Evolutionary conservation across 1,140 invertebrate genomes (phyloP).

Genomic region (Rhyacophila brunnea): DNA sequence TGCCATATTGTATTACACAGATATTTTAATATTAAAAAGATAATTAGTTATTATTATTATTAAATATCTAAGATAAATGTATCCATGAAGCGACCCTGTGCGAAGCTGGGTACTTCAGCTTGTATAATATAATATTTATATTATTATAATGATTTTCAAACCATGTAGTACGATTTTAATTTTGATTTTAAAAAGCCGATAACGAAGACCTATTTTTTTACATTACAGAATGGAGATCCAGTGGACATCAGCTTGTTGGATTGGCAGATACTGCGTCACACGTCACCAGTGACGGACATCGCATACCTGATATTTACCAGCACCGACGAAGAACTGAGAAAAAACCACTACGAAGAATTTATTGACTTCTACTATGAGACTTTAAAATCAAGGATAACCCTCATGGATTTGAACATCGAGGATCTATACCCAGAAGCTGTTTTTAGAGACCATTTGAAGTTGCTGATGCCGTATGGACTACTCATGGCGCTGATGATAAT

Average conservation of each 20-base stretch:
- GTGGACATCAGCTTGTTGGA: slow-evolving; percentile 43
- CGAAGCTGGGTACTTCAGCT: too few species aligned
- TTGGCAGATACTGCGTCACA: slow-evolving; percentile 46
- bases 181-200: too few species aligned
- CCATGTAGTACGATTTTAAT: too few species aligned
- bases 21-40: too few species aligned
- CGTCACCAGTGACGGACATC: slow-evolving; percentile 48
- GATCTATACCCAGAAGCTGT: slow-evolving; percentile 6
- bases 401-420: slow-evolving; percentile 7
- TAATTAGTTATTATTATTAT: too few species aligned
- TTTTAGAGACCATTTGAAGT: slow-evolving; percentile 6
- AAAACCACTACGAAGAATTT: slow-evolving; percentile 41
- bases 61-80: too few species aligned
- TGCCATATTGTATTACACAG: too few species aligned
- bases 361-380: slow-evolving; percentile 42
- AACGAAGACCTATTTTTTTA: too few species aligned
- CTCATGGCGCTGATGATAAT: slow-evolving; percentile 8
- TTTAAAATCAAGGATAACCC: slow-evolving; percentile 26
- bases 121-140: too few species aligned
- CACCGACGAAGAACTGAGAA: slow-evolving; percentile 39
- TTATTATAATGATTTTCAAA: too few species aligned
- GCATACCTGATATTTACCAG: slow-evolving; percentile 49
- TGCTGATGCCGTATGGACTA: slow-evolving; percentile 6
- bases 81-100: too few species aligned
- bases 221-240: slow-evolving; percentile 28